Conservation (phyloP, 1,140 invertebrate genomes). For the Branchinecta lynchi region DNA sequence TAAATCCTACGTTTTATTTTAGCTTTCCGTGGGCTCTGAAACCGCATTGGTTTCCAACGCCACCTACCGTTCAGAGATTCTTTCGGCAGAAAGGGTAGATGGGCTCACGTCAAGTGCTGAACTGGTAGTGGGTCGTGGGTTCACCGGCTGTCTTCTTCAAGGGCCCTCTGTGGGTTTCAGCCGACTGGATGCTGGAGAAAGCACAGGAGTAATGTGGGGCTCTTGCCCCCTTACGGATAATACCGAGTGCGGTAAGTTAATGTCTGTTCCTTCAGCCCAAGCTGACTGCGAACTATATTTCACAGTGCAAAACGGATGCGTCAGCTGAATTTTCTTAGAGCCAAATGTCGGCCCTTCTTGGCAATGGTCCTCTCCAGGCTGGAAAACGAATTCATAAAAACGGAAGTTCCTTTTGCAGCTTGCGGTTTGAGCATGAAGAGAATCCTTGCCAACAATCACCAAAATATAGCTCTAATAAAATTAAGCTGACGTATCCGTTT, state of each 20-base stretch:
- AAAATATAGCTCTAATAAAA: too few relatives aligned
- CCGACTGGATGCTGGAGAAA: neutral
- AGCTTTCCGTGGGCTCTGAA: conserved; percentile 4
- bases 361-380: too few relatives aligned
- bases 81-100: neutral
- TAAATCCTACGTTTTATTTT: neutral
- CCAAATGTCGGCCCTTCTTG: too few relatives aligned
- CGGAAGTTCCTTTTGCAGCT: too few relatives aligned
- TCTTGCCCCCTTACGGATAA: conserved; percentile 11
- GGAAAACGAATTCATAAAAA: too few relatives aligned
- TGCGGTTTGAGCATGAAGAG: too few relatives aligned
- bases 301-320: too few relatives aligned
- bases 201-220: neutral
- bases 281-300: too few relatives aligned
- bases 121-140: conserved; percentile 13
- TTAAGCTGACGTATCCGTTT: too few relatives aligned
- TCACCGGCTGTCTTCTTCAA: conserved; percentile 17
- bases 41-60: neutral
- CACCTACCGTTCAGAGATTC: neutral
- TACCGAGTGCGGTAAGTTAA: conserved; percentile 12
- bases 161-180: conserved; percentile 12
- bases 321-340: too few relatives aligned
- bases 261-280: too few relatives aligned
- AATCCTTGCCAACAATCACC: too few relatives aligned
- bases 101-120: neutral